Conservation (phyloP, 2,888 invertebrate genomes). For the Blera fallax region DNA sequence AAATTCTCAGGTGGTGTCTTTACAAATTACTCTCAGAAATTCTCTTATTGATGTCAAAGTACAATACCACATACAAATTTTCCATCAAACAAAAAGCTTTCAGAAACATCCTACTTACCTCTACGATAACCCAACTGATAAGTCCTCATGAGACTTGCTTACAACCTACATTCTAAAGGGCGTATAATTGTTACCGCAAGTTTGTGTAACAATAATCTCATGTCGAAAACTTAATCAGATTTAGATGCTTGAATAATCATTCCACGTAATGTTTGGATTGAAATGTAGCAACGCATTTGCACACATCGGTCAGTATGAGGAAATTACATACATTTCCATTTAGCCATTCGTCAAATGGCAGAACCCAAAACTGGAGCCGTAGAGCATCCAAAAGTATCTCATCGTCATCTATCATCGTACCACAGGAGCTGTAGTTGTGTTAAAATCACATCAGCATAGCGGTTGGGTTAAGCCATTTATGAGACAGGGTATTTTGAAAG, state of each 20-base stretch:
- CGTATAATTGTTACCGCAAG: constrained; percentile 55
- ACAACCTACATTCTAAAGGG: neutral
- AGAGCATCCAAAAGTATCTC: constrained; percentile 21
- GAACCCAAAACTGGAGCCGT: neutral
- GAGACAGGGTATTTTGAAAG: constrained; percentile 67
- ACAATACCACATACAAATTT: too few species aligned
- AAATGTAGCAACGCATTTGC: constrained; percentile 35
- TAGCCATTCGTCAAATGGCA: constrained; percentile 48
- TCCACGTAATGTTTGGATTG: constrained; percentile 50
- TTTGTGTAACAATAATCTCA: constrained; percentile 54
- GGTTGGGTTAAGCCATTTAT: constrained; percentile 70
- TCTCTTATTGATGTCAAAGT: too few species aligned
- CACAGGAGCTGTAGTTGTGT: constrained; percentile 56
- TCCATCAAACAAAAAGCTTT: too few species aligned
- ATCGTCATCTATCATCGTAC: constrained; percentile 65
- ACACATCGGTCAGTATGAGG: constrained; percentile 43
- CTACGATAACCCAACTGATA: neutral
- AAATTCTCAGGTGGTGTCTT: too few species aligned
- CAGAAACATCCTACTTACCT: too few species aligned
- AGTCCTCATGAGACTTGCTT: neutral
- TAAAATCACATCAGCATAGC: constrained; percentile 69
- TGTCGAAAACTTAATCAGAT: constrained; percentile 62
- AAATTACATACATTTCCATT: constrained; percentile 64
- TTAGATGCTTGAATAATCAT: constrained; percentile 56
- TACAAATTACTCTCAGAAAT: too few species aligned